Conservation (phyloP, 2,113 vertebrate species). For the Podarcis raffonei region DNA sequence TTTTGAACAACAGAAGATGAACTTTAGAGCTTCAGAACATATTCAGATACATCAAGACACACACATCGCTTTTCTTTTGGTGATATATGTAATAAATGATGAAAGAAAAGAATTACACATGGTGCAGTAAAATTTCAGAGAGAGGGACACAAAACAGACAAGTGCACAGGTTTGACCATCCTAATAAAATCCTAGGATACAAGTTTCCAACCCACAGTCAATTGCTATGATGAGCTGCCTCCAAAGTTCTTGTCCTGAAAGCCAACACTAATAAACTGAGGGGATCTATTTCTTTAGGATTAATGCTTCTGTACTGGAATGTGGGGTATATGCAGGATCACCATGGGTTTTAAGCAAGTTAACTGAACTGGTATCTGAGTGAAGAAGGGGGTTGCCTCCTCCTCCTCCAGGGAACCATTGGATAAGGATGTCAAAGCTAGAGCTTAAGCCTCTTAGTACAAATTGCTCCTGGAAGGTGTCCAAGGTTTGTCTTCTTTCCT, state of each 20-base stretch:
- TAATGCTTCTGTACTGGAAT: too few relatives aligned
- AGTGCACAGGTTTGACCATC: neutral
- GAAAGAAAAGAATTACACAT: neutral
- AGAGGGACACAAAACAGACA: slow-evolving; percentile 24
- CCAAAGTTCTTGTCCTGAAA: neutral
- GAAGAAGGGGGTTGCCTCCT: neutral
- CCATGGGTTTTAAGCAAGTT: neutral
- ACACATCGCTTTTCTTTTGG: neutral
- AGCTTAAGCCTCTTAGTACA: neutral
- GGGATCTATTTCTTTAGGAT: neutral
- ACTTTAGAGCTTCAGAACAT: too few relatives aligned
- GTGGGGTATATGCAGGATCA: neutral
- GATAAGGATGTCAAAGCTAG: neutral
- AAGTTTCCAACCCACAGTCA: neutral
- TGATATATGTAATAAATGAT: neutral
- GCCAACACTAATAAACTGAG: neutral
- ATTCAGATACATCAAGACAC: neutral
- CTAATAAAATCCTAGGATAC: neutral
- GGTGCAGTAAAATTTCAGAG: neutral
- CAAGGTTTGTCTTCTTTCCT: neutral
- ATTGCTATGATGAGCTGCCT: neutral
- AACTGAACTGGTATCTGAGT: neutral
- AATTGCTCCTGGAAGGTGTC: slow-evolving; percentile 31
- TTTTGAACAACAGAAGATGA: neutral
- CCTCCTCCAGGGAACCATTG: neutral